These are phyloP conservation scores for Euplexia lucipara DNA, from an alignment of 2,888 invertebrate species.

Conservation along the genomic window DNA sequence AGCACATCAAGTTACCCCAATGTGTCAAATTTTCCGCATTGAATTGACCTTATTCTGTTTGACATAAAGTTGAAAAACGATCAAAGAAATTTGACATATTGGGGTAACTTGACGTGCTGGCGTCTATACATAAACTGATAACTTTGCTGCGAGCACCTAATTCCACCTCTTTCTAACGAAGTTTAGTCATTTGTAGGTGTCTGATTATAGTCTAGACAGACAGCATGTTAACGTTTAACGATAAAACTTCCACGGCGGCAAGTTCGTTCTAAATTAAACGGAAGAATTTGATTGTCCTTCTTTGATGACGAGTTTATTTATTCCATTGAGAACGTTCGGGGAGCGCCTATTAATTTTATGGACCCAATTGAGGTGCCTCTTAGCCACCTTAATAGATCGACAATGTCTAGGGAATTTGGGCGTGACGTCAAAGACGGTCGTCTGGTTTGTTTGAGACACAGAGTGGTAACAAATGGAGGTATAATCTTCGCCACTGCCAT, in stretches of 20 bases:
- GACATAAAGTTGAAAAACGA: too few species aligned
- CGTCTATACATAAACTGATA: neutral
- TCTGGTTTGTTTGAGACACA: neutral
- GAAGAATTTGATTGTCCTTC: constrained; percentile 27
- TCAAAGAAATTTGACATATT: too few species aligned
- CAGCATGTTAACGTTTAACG: constrained; percentile 12
- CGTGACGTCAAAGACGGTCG: constrained; percentile 18
- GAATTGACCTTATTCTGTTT: too few species aligned
- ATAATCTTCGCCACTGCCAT: neutral
- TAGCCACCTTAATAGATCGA: constrained; percentile 28
- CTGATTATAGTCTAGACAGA: constrained; percentile 32
- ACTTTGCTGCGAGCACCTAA: neutral
- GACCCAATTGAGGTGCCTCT: constrained; percentile 31
- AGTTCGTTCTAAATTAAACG: constrained; percentile 22
- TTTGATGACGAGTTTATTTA: constrained; percentile 37
- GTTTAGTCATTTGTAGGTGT: constrained; percentile 20
- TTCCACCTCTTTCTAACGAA: constrained; percentile 14
- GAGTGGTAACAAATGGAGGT: constrained; percentile 9
- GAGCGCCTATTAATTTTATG: constrained; percentile 43
- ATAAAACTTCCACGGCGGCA: constrained; percentile 13
- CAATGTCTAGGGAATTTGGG: constrained; percentile 32
- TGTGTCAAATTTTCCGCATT: too few species aligned
- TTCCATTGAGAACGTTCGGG: constrained; percentile 13
- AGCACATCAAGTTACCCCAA: too few species aligned
- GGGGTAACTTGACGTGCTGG: too few species aligned